These are phyloP conservation scores for Napeogenes sylphis DNA, from an alignment of 2,888 invertebrate genomes.

Conservation along the genomic window DNA sequence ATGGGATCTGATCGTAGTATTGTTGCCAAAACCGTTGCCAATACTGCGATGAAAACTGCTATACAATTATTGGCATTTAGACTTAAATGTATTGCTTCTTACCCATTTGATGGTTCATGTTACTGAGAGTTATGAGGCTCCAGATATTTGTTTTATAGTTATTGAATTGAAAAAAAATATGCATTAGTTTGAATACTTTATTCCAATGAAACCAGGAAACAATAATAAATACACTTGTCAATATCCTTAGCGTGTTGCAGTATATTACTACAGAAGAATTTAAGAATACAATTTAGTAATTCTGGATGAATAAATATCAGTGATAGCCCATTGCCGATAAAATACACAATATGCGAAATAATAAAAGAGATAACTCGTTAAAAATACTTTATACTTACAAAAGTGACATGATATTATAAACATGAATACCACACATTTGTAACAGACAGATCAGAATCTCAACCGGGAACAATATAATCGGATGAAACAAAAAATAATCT, in stretches of 20 bases:
- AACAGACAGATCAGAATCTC: constrained; percentile 54
- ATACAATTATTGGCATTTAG: constrained; percentile 15
- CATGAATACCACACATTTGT: constrained; percentile 33
- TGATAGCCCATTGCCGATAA: not conserved
- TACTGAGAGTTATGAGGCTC: too few species aligned
- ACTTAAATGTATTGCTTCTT: not conserved
- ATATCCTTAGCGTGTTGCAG: too few species aligned
- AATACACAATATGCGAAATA: constrained; percentile 12
- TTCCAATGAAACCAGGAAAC: too few species aligned
- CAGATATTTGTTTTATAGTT: too few species aligned
- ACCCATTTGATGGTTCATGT: too few species aligned
- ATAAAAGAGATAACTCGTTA: constrained; percentile 22
- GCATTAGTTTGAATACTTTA: too few species aligned
- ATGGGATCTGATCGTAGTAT: constrained; percentile 14
- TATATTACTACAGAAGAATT: too few species aligned
- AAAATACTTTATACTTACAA: constrained; percentile 28
- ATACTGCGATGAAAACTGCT: constrained; percentile 22
- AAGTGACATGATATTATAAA: constrained; percentile 27
- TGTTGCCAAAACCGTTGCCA: constrained; percentile 27
- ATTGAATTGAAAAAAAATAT: too few species aligned
- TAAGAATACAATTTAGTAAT: too few species aligned
- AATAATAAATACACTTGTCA: too few species aligned
- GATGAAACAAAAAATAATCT: constrained; percentile 47
- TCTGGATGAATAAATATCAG: not conserved
- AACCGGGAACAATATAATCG: constrained; percentile 64